Base-by-base conservation (phyloP, 2,888 invertebrate genomes). In the Acleris emargana region DNA sequence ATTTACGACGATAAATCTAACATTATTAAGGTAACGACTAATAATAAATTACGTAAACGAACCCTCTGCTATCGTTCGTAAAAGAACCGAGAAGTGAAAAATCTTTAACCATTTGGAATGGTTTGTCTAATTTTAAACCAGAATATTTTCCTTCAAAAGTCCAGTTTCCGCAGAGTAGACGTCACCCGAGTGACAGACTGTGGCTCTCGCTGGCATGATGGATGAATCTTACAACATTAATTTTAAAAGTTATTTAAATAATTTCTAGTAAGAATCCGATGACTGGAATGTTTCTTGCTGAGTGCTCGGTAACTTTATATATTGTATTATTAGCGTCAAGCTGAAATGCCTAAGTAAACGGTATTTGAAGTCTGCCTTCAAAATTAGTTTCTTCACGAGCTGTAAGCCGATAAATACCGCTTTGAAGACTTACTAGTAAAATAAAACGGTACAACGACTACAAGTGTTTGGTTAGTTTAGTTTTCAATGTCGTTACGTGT, bases 181-280 rank as follows among this genome's bases (percentile, higher is more conserved):
- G 64, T 64, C 64, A 60, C 59, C 22, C 54, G 49, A 63, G 43
- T 54, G 59, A 64, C 59, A 60, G 55, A 64, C 64, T 54, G 20
- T 42, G 59, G 59, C 50, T 64, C 64, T 59, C 45, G n/a, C 42
- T 49, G 42, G 17, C 50, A 50, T 64, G 64, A 64, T 64, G 54
- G 59, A 64, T 64, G 59, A 50, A 49, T 59, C 54, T 60, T 49
- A 59, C 43, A 51, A 55, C 59, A 64, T 64, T 59, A 59, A 64
- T 64, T 64, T 64, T 51, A 54, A 64, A 64, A 64, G 54, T 64
- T 64, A 60, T 60, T 60, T 50, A 50, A 64, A 64, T 54, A 38
- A 54, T 60, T 43, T 59, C 43, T 58, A 64, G 54, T 54, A 54
- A 17, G 43, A 60, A 64, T 60, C 43, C 64, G 64, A 60, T 64